Percentiles rank a stretch among this genome's conserved stretches.
Conservation (phyloP, 2,888 invertebrate species). For the Ophion ellenae region DNA sequence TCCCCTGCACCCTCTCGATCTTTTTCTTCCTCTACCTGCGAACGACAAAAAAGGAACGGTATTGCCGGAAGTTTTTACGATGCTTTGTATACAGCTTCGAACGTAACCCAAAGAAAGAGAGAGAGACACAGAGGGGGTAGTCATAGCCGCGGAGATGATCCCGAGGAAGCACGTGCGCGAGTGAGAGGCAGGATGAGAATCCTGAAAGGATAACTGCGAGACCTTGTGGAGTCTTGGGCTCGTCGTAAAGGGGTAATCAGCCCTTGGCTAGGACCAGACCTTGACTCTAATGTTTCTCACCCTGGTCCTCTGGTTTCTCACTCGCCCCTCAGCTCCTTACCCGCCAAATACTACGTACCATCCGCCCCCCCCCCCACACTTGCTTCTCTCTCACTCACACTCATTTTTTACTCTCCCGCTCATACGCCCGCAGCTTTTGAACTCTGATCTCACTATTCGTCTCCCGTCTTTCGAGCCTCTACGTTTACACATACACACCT, state of each 20-base stretch:
- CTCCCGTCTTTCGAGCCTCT: constrained; percentile 65
- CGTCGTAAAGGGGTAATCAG: constrained; percentile 83
- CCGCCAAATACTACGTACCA: constrained; percentile 30
- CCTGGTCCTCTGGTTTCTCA: constrained; percentile 37
- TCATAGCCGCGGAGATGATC: too few relatives aligned
- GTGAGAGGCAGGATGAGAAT: constrained; percentile 16
- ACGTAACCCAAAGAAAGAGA: constrained; percentile 28
- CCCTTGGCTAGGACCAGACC: constrained; percentile 77
- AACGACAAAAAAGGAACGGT: constrained; percentile 47
- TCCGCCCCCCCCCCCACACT: constrained; percentile 30
- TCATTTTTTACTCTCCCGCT: constrained; percentile 53
- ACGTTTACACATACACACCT: constrained; percentile 30
- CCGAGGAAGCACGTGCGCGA: constrained; percentile 5
- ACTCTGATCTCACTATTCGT: constrained; percentile 69
- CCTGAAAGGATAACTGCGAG: constrained; percentile 64
- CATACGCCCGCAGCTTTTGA: constrained; percentile 69
- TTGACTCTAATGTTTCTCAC: constrained; percentile 77
- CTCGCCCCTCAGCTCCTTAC: constrained; percentile 38
- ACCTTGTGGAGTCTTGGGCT: constrained; percentile 75
- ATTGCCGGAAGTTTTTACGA: constrained; percentile 77
- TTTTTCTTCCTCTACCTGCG: constrained; percentile 66
- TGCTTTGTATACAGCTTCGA: constrained; percentile 59
- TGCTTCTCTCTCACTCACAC: constrained; percentile 7
- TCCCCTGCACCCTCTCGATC: constrained; percentile 50
- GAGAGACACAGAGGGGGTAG: constrained; percentile 14